Evolutionary conservation across 2,888 invertebrate genomes (phyloP).

Genomic region (Perizoma affinitatum): DNA sequence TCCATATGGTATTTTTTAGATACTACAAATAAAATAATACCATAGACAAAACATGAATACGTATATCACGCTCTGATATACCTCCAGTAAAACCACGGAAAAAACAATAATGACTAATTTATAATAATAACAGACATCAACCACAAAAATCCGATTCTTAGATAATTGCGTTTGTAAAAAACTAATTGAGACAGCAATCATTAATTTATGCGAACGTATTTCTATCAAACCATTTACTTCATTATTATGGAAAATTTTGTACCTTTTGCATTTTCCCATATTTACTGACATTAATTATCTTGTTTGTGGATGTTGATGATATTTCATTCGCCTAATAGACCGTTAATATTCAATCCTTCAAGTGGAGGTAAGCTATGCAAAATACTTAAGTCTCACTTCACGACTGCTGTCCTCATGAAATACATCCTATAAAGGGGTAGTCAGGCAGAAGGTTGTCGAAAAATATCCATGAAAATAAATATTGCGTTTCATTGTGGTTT

Average conservation of each 20-base stretch:
- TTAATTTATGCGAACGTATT: slow-evolving; percentile 3
- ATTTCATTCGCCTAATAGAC: no score
- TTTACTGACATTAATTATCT: not conserved
- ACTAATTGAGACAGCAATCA: not conserved
- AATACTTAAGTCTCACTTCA: no score
- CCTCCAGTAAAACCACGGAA: slow-evolving; percentile 4
- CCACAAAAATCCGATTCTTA: slow-evolving; percentile 3
- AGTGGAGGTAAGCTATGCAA: no score
- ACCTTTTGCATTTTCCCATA: slow-evolving; percentile 6
- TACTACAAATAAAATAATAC: no score
- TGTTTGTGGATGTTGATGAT: not conserved
- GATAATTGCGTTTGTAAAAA: not conserved
- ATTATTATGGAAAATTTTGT: not conserved
- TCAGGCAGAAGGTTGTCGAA: no score
- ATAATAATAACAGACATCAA: not conserved
- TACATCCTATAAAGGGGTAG: no score
- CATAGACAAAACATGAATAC: no score
- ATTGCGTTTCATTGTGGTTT: no score
- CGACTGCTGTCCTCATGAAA: no score
- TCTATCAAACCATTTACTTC: slow-evolving; percentile 3
- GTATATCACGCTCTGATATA: no score
- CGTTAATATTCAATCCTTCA: no score
- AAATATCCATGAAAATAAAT: no score
- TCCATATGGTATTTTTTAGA: not conserved
- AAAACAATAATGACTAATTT: not conserved